Base-by-base conservation (phyloP, 2,113 vertebrate genomes). In the Podarcis muralis region DNA sequence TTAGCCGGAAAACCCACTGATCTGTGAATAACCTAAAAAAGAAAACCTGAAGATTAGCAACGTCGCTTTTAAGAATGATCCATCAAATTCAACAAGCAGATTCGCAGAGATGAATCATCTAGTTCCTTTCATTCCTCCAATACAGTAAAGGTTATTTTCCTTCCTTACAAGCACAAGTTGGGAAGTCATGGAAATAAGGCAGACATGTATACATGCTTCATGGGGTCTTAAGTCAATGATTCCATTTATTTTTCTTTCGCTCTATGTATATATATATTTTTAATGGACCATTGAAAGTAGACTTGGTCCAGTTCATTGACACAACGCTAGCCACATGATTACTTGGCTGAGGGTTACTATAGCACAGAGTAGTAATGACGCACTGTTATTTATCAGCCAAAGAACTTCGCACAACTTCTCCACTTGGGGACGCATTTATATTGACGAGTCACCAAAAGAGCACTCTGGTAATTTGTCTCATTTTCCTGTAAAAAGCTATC, bases 11-110 rank as follows among this genome's bases (percentile, higher is more conserved):
- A 99, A 99, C 98, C 97, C 98, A 99, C 98, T 99, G 98, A 99
- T 99, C 99, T 99, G 99, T 99, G 99, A 99, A 99, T 99, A 99
- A 99, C 98, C 99, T 98, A 99, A 99, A 98, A 98, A 99, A 99
- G 98, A 99, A 98, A 98, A 98, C 98, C 98, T 96, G 98, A 98
- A 99, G 98, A 99, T 99, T 99, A 99, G 98, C 98, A 98, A 98
- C 95, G 97, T 98, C 97, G 98, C 98, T 99, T 99, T 99, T 99
- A 98, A 98, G 98, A 98, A 99, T 98, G 98, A 99, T 99, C 98
- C 99, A 99, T 99, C 99, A 99, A 99, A 99, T 98, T 99, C 99
- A 99, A 98, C 98, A 98, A 98, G 98, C 98, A 97, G 98, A 98
- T 98, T 98, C 98, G 97, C 97, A 97, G 97, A 98, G 98, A 99